Evolutionary conservation across 37 sponge, comb jelly and placozoan genomes (phyloP), one percentile per base, ranked within the genome.

Genomic region (Chondrilla cf. caribensis): DNA sequence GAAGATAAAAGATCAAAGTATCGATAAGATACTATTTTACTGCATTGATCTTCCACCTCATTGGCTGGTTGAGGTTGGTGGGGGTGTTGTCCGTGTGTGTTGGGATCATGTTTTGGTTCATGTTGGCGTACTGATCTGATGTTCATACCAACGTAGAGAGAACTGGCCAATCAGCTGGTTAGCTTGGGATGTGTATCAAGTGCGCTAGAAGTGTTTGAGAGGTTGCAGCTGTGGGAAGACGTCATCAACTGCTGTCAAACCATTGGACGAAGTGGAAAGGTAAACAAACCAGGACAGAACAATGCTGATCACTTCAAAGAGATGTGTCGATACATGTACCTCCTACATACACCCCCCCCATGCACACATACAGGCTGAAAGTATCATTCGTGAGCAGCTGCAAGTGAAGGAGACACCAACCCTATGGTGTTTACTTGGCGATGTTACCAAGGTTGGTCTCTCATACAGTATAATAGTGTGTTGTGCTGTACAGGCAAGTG

Each of bases 161-260:
- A 95, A 58, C 58, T 95, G 47, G 98, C 98, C 14, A 43, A 60
- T 17, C 62, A 65, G n/a, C 57, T 95, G 82, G 62, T 84, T 39
- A 40, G 73, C 24, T 60, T 97, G 41, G 98, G 98, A 0, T 81
- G 67, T 9, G 29, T 38, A 15, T 38, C 79, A 36, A 86, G 89
- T 86, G 97, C 97, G 0, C 68, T 92, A n/a, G 93, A 96, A 55
- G 44, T 86, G 3, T 93, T 88, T 37, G 77, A 89, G 68, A 77
- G 88, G 17, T 73, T 97, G 31, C 78, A 95, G 40, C 55, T 97
- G 88, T 92, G 94, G 95, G 96, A 97, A 84, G 90, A 93, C 37
- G 82, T 93, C 21, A 83, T 91, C 18, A 22, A 37, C 31, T 95
- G 96, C 62, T 85, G 84, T 54, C 88, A 83, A 58, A 81, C 81